Evolutionary conservation across 2,888 invertebrate species (phyloP).

Genomic region (Andricus quercusramuli): DNA sequence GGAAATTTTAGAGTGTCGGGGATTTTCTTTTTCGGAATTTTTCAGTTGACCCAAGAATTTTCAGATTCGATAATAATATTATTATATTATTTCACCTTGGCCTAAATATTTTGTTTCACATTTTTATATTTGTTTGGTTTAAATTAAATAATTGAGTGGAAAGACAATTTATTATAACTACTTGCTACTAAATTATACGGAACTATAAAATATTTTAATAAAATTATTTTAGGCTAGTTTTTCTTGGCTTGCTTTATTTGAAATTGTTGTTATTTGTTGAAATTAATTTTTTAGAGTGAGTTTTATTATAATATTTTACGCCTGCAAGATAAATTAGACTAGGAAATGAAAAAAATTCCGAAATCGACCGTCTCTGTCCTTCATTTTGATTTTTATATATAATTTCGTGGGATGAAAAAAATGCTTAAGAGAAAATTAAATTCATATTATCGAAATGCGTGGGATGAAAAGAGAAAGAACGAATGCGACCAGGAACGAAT

Average conservation of each 20-base stretch:
- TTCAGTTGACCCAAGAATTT: too few relatives aligned
- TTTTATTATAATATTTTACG: background rate
- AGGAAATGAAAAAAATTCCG: background rate
- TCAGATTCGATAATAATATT: too few relatives aligned
- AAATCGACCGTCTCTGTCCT: background rate
- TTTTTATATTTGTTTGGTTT: too few relatives aligned
- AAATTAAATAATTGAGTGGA: too few relatives aligned
- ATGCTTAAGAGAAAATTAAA: background rate
- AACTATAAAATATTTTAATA: background rate
- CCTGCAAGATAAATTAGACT: background rate
- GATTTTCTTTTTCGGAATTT: too few relatives aligned
- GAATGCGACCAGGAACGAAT: background rate
- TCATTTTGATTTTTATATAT: background rate
- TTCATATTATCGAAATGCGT: background rate
- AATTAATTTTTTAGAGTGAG: background rate
- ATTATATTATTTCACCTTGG: too few relatives aligned
- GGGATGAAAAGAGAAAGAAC: background rate
- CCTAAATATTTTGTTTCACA: too few relatives aligned
- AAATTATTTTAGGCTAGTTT: background rate
- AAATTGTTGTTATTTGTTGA: background rate
- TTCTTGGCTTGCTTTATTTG: background rate
- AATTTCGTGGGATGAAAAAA: background rate
- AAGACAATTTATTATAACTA: too few relatives aligned
- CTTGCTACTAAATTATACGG: too few relatives aligned
- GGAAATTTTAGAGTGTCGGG: too few relatives aligned